These are phyloP conservation scores for Drosophila eohydei DNA, from an alignment of 2,888 invertebrate species.

Conservation along the genomic window DNA sequence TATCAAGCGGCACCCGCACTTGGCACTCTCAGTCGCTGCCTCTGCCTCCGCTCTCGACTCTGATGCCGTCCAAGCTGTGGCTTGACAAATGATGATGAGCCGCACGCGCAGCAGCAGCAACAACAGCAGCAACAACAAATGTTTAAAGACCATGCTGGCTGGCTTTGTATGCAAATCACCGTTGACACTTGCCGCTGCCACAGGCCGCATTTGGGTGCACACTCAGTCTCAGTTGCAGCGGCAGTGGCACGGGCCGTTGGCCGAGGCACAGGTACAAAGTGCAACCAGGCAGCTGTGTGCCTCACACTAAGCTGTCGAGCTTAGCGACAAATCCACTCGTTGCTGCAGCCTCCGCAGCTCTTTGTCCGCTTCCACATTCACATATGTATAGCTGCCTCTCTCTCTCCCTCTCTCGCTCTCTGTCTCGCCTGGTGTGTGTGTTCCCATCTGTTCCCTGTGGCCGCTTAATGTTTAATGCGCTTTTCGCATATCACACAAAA, in stretches of 20 bases:
- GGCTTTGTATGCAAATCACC: constrained; percentile 66
- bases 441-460: constrained; percentile 40
- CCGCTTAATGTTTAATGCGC: constrained; percentile 60
- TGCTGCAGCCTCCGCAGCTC: constrained; percentile 37
- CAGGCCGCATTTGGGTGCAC: constrained; percentile 20
- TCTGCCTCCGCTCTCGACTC: not conserved
- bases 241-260: constrained; percentile 4
- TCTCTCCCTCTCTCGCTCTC: not conserved
- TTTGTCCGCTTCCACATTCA: constrained; percentile 32
- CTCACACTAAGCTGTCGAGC: constrained; percentile 68
- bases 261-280: constrained; percentile 55
- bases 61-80: constrained; percentile 16
- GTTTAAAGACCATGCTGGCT: constrained; percentile 35
- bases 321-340: constrained; percentile 60
- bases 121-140: constrained; percentile 20
- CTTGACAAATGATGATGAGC: constrained; percentile 69
- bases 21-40: constrained; percentile 36
- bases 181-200: constrained; percentile 58
- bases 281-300: constrained; percentile 48
- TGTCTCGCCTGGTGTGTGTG: not conserved
- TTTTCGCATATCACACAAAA: constrained; percentile 50
- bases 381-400: not conserved
- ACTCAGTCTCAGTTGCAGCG: constrained; percentile 21
- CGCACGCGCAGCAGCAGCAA: constrained; percentile 54
- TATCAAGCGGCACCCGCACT: constrained; percentile 54